Evolutionary conservation across 2,888 invertebrate species (phyloP), one percentile per base, ranked within the genome.

Genomic region (Scaptomyza parva): DNA sequence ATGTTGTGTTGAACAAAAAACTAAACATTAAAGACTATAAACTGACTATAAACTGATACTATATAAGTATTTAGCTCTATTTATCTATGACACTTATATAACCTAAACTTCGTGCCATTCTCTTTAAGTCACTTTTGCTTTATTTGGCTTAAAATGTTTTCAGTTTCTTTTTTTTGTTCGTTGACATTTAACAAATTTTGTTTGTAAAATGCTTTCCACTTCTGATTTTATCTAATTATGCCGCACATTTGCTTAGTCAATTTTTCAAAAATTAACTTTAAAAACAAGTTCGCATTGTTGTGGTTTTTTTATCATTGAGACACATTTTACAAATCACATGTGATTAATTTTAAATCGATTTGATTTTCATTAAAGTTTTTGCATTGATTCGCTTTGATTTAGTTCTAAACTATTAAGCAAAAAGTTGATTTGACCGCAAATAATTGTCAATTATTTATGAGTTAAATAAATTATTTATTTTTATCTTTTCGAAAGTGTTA

Each of bases 251-350:
- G 84, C 68, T 41, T 50, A 66, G 48, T 51, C 72, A 75, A 84
- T 82, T 82, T 86, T 84, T 85, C 78, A 85, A 73, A 73, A 76
- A 83, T 86, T 85, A 74, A 78, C 78, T 81, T 82, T 71, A 22
- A 67, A 70, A 75, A 52, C 43, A 54, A 70, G 67, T 64, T 64
- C 41, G 28, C 9, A 18, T 39, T 43, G 37, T 70, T 50, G 48
- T 58, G 55, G 48, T 35, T 35, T 26, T 22, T 44, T 4, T n/a
- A n/a, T n/a, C n/a, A n/a, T n/a, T n/a, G n/a, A 1, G 30, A 26
- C 26, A 26, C 22, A 22, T 22, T 28, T 30, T 12, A 30, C 14
- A 8, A 17, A 17, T 35, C 17, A 35, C 68, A 39, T 47, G 22
- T 70, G 61, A 65, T 69, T 73, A 66, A 68, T 73, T 44, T 60